These are phyloP conservation scores for Aricia agestis DNA, from an alignment of 1,140 invertebrate species.

Conservation along the genomic window DNA sequence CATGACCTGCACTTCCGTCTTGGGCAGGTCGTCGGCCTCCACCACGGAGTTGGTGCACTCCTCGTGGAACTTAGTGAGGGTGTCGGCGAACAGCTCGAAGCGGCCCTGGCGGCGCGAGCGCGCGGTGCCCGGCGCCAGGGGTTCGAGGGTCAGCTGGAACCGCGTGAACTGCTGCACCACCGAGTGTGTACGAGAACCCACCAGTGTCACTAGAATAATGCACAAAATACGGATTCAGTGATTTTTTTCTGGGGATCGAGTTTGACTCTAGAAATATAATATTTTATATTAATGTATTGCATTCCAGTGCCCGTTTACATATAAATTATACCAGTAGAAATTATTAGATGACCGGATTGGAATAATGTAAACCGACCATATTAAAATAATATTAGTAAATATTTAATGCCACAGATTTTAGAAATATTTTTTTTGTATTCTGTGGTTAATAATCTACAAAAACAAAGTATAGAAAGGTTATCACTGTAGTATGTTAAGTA, in stretches of 20 bases:
- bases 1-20: conserved; percentile 92
- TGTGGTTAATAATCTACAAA: too few relatives aligned
- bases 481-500: neutral
- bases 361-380: too few relatives aligned
- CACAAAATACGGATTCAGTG: neutral
- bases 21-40: conserved; percentile 85
- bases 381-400: too few relatives aligned
- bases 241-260: too few relatives aligned
- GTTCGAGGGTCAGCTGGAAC: conserved; percentile 88
- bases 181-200: conserved; percentile 83
- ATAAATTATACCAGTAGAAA: too few relatives aligned
- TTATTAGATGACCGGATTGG: too few relatives aligned
- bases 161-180: conserved; percentile 88
- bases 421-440: neutral
- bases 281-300: too few relatives aligned
- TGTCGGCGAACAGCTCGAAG: conserved; percentile 90
- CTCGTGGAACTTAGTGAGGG: conserved; percentile 87
- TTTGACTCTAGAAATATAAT: too few relatives aligned
- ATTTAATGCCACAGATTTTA: neutral
- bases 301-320: too few relatives aligned
- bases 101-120: conserved; percentile 78
- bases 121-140: conserved; percentile 67
- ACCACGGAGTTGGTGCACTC: conserved; percentile 91
- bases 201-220: conserved; percentile 80
- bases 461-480: too few relatives aligned